A percentile compares a stretch with the other conserved stretches of the same genome.
These are phyloP conservation scores for Sphaeramia orbicularis DNA, from an alignment of 2,797 vertebrate species.

Conservation along the genomic window DNA sequence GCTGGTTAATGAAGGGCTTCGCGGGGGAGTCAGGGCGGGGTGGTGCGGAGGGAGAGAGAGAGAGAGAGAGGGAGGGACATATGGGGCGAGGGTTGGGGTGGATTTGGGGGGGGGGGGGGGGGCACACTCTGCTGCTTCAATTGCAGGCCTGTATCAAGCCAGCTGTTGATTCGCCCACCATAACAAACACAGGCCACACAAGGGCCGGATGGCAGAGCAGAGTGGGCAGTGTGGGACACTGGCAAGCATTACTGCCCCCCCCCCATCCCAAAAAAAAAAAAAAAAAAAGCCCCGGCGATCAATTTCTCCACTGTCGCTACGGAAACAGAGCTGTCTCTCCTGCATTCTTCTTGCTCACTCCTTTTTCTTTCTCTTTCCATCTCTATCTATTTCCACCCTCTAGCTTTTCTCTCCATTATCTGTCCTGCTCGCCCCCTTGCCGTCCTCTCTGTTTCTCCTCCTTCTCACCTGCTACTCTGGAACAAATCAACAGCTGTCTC, in stretches of 20 bases:
- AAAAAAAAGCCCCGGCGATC: conserved; percentile 59
- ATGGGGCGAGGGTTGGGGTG: neutral
- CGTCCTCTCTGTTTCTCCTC: conserved; percentile 19
- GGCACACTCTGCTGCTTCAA: conserved; percentile 64
- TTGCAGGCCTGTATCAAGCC: conserved; percentile 70
- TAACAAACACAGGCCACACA: conserved; percentile 83
- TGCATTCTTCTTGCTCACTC: conserved; percentile 63
- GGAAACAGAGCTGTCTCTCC: conserved; percentile 77
- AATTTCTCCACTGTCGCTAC: conserved; percentile 78
- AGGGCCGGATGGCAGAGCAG: conserved; percentile 59
- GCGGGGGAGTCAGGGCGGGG: conserved; percentile 66
- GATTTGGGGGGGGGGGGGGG: conserved; percentile 20
- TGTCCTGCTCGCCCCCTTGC: conserved; percentile 1
- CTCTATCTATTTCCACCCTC: conserved; percentile 39
- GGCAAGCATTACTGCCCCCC: conserved; percentile 33
- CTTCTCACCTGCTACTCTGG: conserved; percentile 71
- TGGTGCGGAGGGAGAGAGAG: conserved; percentile 26
- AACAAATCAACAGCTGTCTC: conserved; percentile 70
- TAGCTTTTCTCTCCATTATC: conserved; percentile 39
- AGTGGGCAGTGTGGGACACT: conserved; percentile 61
- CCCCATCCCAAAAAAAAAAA: neutral
- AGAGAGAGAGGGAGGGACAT: conserved; percentile 22
- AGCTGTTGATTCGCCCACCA: conserved; percentile 86
- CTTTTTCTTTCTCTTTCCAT: conserved; percentile 43
- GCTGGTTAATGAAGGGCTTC: conserved; percentile 86